These are phyloP conservation scores for Pyxicephalus adspersus DNA, from an alignment of 2,113 vertebrate genomes.

Conservation along the genomic window DNA sequence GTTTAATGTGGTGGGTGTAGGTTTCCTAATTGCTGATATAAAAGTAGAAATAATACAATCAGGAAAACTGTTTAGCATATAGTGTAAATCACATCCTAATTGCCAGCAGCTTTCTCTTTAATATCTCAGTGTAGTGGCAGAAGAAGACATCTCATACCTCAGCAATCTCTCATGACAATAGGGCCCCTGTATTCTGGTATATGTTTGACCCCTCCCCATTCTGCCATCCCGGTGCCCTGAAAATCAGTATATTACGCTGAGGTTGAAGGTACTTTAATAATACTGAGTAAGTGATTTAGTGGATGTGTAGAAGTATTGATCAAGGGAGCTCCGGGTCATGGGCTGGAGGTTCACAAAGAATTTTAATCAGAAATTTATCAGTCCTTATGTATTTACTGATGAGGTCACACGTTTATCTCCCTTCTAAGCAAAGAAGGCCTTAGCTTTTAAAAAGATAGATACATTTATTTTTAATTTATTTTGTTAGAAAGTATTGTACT, in stretches of 20 bases:
- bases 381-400: conserved; percentile 43
- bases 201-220: conserved; percentile 43
- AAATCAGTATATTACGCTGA: conserved; percentile 47
- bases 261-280: conserved; percentile 56
- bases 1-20: conserved; percentile 1
- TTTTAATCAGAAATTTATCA: conserved; percentile 50
- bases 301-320: conserved; percentile 56
- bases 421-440: neutral
- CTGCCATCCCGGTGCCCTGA: conserved; percentile 34
- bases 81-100: conserved; percentile 48
- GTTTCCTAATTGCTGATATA: conserved; percentile 26
- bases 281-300: conserved; percentile 56
- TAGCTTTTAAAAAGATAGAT: too few relatives aligned
- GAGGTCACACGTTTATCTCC: conserved; percentile 4
- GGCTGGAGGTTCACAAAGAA: conserved; percentile 38
- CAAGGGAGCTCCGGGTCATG: conserved; percentile 46
- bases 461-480: too few relatives aligned
- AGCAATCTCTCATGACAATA: conserved; percentile 46
- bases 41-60: conserved; percentile 41
- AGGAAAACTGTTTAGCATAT: conserved; percentile 37
- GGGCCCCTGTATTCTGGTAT: conserved; percentile 16
- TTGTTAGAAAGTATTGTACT: too few relatives aligned
- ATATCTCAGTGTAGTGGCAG: conserved; percentile 13
- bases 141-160: conserved; percentile 37
- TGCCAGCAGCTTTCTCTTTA: conserved; percentile 36